Conservation (phyloP, 2,113 vertebrate species). For the Hucho hucho region DNA sequence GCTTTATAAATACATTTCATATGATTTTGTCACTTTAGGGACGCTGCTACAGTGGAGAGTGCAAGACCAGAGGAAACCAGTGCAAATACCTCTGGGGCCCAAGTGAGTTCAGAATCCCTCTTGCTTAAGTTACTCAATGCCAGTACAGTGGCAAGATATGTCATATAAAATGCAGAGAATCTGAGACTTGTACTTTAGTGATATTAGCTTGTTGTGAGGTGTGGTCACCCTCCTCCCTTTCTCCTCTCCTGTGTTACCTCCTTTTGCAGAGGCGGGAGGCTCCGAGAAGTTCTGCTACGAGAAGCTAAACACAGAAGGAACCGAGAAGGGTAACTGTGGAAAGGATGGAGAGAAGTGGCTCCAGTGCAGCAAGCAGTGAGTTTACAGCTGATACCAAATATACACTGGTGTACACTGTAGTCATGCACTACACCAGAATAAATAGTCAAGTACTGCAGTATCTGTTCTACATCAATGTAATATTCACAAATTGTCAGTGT, state of each 20-base stretch:
- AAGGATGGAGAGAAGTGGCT: constrained; percentile 90
- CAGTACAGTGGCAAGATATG: neutral
- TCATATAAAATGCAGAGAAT: too few relatives aligned
- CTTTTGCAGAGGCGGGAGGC: constrained; percentile 81
- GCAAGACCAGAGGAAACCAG: constrained; percentile 96
- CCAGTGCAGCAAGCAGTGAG: constrained; percentile 98
- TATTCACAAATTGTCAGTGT: neutral
- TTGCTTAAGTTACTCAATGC: neutral
- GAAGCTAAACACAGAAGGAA: constrained; percentile 97
- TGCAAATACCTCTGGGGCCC: constrained; percentile 97
- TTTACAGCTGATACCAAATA: neutral
- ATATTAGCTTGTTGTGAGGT: neutral
- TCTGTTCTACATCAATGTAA: neutral
- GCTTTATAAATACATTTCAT: too few relatives aligned
- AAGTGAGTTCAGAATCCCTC: constrained; percentile 78
- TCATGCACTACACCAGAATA: neutral
- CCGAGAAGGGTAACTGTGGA: constrained; percentile 96
- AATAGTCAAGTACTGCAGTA: neutral
- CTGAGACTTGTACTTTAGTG: neutral
- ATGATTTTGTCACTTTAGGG: constrained; percentile 73
- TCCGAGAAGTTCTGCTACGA: constrained; percentile 99
- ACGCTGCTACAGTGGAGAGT: constrained; percentile 95
- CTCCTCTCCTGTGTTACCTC: constrained; percentile 12
- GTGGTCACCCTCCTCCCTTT: neutral
- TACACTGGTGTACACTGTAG: neutral